A percentile compares a stretch with the other conserved stretches of the same genome.
These are phyloP conservation scores for Microtus montanus DNA, from an alignment of 2,113 vertebrate genomes.

Conservation along the genomic window DNA sequence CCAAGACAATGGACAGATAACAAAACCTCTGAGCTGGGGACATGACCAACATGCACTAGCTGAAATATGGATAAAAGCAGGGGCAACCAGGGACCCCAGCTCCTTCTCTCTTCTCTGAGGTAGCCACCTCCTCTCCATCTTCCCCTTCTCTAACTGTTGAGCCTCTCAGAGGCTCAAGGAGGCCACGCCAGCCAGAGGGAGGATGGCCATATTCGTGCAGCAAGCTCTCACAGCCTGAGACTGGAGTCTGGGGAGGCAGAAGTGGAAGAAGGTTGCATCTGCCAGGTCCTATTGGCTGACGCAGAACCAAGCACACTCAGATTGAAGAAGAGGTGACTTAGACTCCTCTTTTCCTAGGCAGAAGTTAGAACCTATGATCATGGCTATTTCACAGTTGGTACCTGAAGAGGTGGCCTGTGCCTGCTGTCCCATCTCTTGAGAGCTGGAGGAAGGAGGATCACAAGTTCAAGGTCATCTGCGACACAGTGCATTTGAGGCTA, in stretches of 20 bases:
- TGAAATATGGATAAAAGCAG: background rate
- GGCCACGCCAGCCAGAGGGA: background rate
- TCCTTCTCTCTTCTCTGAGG: background rate
- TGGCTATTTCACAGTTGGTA: background rate
- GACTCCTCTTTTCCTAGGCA: background rate
- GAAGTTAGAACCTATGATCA: background rate
- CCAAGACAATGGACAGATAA: background rate
- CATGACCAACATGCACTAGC: background rate
- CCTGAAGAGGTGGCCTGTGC: background rate
- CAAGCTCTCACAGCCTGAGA: background rate
- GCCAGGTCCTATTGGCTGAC: rapidly evolving
- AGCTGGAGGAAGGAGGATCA: background rate
- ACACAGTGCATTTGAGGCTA: background rate
- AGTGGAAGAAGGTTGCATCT: rapidly evolving
- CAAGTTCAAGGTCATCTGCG: background rate
- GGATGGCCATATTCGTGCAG: background rate
- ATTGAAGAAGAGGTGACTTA: background rate
- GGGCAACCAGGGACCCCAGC: background rate
- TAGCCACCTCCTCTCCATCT: background rate
- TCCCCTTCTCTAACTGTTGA: rapidly evolving
- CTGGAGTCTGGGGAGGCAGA: background rate
- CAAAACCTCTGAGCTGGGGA: background rate
- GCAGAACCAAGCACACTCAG: background rate
- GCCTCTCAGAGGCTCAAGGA: background rate
- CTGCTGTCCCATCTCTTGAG: background rate